Base-by-base conservation (phyloP, 2,113 vertebrate genomes). In the Piaya cayana region DNA sequence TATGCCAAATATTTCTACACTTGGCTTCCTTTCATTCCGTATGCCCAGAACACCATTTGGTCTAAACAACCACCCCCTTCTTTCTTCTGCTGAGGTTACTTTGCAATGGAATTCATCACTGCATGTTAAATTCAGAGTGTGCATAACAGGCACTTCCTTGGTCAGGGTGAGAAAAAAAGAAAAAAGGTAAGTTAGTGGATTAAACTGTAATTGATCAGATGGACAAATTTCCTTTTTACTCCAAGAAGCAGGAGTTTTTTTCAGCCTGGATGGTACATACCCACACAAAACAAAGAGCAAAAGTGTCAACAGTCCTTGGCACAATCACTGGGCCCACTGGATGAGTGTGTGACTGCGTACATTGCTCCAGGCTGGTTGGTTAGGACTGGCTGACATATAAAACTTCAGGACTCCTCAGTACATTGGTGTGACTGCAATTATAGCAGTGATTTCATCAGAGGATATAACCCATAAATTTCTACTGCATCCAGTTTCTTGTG, bases 321-420 rank as follows among this genome's bases (percentile, higher is more conserved):
- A 42, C 47, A 49, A 27, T 10, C 11, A 6, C 29, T 7, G 12
- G 16, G 11, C 18, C 20, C 20, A 10, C n/a, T 27, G 27, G 12
- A 14, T 32, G 47, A n/a, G 25, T 0, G 0, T 17, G 0, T 17
- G 12, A 11, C 36, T 58, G 22, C 6, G 2, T 1, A 8, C 30
- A 7, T 5, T 37, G 23, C n/a, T 42, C 45, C 27, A 18, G 30
- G 30, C 30, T 53, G 47, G 18, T 8, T 32, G n/a, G 5, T 37
- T n/a, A 12, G 26, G 47, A 30, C 30, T 27, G 47, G 4, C 18
- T 47, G 36, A 11, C 0, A 0, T 15, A 34, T 19, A 43, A n/a
- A 58, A 14, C 20, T 56, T 75, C 34, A 37, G 9, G 19, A 29
- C 14, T 47, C 12, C 8, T 77, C 59, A 25, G 8, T 30, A 30